Percentiles rank a stretch among this genome's conserved stretches.
Evolutionary conservation across 2,888 invertebrate species (phyloP).

Genomic region (Archaeoteleia sp.): DNA sequence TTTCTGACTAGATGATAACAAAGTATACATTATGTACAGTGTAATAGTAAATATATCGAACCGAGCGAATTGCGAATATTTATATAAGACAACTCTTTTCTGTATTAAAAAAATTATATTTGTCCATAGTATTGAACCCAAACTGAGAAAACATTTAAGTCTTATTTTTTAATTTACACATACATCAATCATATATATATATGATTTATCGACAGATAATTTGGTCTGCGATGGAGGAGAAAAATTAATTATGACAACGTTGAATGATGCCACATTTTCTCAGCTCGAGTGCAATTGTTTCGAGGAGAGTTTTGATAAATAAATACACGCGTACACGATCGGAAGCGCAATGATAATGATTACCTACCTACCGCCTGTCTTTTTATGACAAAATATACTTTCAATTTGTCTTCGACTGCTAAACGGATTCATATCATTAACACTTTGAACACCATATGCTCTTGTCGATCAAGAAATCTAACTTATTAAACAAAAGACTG

Average conservation of each 20-base stretch:
- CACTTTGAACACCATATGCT: no score
- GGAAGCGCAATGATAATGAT: slow-evolving; percentile 11
- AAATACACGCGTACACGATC: slow-evolving; percentile 11
- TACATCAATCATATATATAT: not conserved
- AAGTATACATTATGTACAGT: slow-evolving; percentile 7
- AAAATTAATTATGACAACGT: not conserved
- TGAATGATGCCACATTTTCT: slow-evolving; percentile 3
- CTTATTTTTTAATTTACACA: not conserved
- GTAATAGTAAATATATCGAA: not conserved
- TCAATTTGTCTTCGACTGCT: not conserved
- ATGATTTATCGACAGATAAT: not conserved
- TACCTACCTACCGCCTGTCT: slow-evolving; percentile 12
- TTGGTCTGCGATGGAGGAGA: not conserved
- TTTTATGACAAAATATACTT: slow-evolving; percentile 5
- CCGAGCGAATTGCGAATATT: slow-evolving; percentile 3
- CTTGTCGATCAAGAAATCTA: no score
- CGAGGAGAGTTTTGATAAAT: slow-evolving; percentile 6
- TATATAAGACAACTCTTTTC: not conserved
- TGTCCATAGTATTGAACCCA: not conserved
- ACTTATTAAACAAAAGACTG: no score
- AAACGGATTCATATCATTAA: no score
- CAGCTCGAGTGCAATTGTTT: slow-evolving; percentile 1
- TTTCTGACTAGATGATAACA: not conserved
- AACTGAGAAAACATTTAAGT: slow-evolving; percentile 3
- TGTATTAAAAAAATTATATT: not conserved